Percentiles rank a stretch among this genome's conserved stretches.
phyloP scores from a whole-genome alignment of 2,888 invertebrate genomes.

The Troilus luridus region DNA sequence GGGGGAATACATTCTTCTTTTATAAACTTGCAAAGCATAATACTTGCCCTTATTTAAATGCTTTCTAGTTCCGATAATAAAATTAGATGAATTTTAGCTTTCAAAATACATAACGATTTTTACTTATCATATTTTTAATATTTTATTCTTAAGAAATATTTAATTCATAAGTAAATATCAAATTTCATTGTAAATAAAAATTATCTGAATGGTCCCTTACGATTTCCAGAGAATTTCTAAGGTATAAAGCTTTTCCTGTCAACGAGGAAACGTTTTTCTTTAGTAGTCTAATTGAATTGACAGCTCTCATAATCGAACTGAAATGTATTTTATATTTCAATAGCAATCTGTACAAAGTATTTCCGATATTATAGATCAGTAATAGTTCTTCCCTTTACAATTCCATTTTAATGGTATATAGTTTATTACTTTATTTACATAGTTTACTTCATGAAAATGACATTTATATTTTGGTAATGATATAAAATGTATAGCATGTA shows the following conservation, averaged over 20 bases:
- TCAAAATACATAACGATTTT: too few relatives aligned
- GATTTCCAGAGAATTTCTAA: not conserved
- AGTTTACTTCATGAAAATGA: too few relatives aligned
- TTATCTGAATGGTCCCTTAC: not conserved
- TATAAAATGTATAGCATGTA: too few relatives aligned
- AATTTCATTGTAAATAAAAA: not conserved
- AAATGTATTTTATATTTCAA: not conserved
- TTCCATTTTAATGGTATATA: not conserved
- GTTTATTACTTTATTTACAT: not conserved
- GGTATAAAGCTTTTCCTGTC: not conserved
- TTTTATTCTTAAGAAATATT: not conserved
- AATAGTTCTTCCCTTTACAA: not conserved
- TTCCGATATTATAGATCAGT: not conserved
- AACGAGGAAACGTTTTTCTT: not conserved
- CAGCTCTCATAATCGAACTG: not conserved
- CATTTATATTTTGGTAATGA: too few relatives aligned
- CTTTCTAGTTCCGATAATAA: too few relatives aligned
- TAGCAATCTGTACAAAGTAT: not conserved
- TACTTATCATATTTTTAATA: too few relatives aligned
- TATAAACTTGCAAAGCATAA: too few relatives aligned
- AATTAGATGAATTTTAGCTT: too few relatives aligned
- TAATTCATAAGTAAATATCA: not conserved
- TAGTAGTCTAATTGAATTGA: not conserved
- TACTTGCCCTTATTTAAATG: too few relatives aligned
- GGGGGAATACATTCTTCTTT: too few relatives aligned